phyloP scores from a whole-genome alignment of 2,888 invertebrate genomes.

The Amblyjoppa fuscipennis region DNA sequence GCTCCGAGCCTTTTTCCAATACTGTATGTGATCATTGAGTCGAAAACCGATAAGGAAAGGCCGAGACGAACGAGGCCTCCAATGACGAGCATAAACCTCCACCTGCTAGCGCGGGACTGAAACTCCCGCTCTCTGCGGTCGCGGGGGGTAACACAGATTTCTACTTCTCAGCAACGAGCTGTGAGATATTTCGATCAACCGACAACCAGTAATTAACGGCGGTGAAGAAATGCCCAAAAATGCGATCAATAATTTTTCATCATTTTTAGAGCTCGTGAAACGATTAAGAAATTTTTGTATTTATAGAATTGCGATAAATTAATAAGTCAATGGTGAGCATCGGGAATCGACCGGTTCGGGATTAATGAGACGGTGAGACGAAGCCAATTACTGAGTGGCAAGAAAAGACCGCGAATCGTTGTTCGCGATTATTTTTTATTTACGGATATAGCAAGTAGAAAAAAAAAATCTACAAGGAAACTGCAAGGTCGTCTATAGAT shows the following conservation, averaged over 20 bases:
- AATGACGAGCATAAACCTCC: conserved; percentile 61
- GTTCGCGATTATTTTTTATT: background rate
- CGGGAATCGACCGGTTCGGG: background rate
- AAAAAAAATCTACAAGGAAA: background rate
- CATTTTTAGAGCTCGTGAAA: background rate
- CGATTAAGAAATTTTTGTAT: background rate
- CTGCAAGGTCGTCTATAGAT: too few species aligned
- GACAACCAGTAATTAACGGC: conserved; percentile 39
- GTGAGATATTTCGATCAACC: conserved; percentile 25
- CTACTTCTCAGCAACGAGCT: conserved; percentile 9
- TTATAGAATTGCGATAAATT: background rate
- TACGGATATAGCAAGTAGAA: background rate
- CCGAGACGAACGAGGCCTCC: background rate
- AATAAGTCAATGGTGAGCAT: too few species aligned
- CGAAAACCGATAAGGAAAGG: background rate
- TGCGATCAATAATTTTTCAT: background rate
- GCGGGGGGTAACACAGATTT: conserved; percentile 64
- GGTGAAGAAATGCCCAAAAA: background rate
- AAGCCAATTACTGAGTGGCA: background rate
- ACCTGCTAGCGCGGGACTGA: conserved; percentile 63
- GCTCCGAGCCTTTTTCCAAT: background rate
- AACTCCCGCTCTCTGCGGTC: conserved; percentile 48
- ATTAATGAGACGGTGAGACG: background rate
- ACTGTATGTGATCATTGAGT: background rate
- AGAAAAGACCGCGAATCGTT: background rate